Evolutionary conservation across 2,797 vertebrate genomes (phyloP), one percentile per base, ranked within the genome.

Genomic region (Sebastes iracundus): DNA sequence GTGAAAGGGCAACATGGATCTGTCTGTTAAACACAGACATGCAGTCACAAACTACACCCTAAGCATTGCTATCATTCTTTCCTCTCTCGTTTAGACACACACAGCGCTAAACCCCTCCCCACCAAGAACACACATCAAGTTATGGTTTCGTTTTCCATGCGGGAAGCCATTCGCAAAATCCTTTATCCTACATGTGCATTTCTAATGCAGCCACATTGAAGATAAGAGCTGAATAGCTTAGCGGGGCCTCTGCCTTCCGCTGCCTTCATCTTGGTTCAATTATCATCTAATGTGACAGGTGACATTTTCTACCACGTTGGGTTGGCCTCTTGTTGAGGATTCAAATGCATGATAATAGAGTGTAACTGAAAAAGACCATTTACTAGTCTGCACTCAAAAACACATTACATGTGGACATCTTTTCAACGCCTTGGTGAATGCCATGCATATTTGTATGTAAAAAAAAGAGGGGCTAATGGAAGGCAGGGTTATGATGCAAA

Each of bases 211-310:
- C 61, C 81, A 55, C 66, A 52, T 28, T 53, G 55, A 32, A 84
- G 85, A 92, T 81, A 89, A 75, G 52, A 84, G 81, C 79, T 71
- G 74, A 82, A 88, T 69, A 72, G 77, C 85, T 82, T 80, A 66
- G 77, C 75, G 76, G 85, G 72, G 68, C 74, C 46, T 87, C 83
- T 80, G 68, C 82, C 66, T 87, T 59, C 78, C 4, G 5, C 82
- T 72, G 75, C 63, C 82, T 86, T 90, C 75, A 74, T 90, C 89
- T 83, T 13, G 59, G 35, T 72, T 35, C 77, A 91, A 91, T 92
- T 86, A 91, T 91, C 85, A 87, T 93, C 86, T 91, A 84, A 90
- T 87, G 84, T 93, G 90, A 90, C 92, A 91, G 90, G 70, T 93
- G 92, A 90, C 90, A 93, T 93, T 94, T 93, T 86, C 86, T 72